Conservation (phyloP, 2,888 invertebrate genomes). For the Lasioglossum vierecki region DNA sequence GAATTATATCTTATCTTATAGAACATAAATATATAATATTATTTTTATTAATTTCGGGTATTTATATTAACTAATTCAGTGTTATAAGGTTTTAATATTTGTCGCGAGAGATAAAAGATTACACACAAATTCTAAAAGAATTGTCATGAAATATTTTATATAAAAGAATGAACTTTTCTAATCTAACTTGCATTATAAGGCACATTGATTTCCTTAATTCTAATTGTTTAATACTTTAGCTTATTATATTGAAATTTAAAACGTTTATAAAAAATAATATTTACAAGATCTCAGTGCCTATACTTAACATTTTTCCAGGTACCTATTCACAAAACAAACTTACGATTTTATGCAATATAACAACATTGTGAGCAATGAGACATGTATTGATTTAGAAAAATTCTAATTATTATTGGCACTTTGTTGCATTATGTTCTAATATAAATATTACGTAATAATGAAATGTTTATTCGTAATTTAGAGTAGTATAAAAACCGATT, state of each 20-base stretch:
- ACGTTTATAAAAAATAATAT: slow-evolving; percentile 42
- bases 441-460: slow-evolving; percentile 4
- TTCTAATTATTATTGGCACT: slow-evolving; percentile 18
- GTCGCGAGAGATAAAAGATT: slow-evolving; percentile 20
- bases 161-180: slow-evolving; percentile 45
- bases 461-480: slow-evolving; percentile 6
- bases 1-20: slow-evolving; percentile 23
- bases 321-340: slow-evolving; percentile 48
- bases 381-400: slow-evolving; percentile 4
- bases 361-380: background rate
- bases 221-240: slow-evolving; percentile 36
- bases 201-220: slow-evolving; percentile 46
- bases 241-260: slow-evolving; percentile 16
- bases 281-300: slow-evolving; percentile 38
- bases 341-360: slow-evolving; percentile 34
- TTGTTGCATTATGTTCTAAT: background rate
- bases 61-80: slow-evolving; percentile 16
- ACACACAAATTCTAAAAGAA: slow-evolving; percentile 18
- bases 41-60: slow-evolving; percentile 23
- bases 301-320: slow-evolving; percentile 58
- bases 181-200: slow-evolving; percentile 53
- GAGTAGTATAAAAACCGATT: background rate
- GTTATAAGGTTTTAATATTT: background rate
- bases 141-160: slow-evolving; percentile 20
- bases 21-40: slow-evolving; percentile 22